A percentile compares a stretch with the other conserved stretches of the same genome.
Conservation (phyloP, 2,797 vertebrate species). For the Malurus splendens region DNA sequence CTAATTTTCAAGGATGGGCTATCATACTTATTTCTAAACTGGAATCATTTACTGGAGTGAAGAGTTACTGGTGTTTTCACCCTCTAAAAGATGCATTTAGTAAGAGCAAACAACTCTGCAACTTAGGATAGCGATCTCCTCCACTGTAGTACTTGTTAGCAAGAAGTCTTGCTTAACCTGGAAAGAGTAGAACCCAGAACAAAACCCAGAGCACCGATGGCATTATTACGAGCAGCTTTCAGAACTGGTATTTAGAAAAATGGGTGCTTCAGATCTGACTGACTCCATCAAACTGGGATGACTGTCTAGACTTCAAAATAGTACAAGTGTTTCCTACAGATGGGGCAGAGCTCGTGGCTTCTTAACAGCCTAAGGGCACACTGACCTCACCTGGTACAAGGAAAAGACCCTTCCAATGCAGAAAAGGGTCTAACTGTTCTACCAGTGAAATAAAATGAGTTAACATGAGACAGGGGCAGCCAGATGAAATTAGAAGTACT, state of each 20-base stretch:
- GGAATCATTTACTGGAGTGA: not conserved
- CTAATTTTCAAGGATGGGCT: not conserved
- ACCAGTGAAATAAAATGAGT: not conserved
- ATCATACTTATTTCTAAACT: not conserved
- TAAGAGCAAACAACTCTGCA: not conserved
- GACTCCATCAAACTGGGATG: not conserved
- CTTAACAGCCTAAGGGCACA: not conserved
- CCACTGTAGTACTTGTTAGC: not conserved
- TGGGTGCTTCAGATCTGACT: not conserved
- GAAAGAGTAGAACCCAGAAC: not conserved
- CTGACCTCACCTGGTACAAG: not conserved
- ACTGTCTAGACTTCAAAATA: not conserved
- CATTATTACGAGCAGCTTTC: not conserved
- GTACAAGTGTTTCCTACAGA: not conserved
- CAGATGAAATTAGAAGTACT: not conserved
- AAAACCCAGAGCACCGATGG: not conserved
- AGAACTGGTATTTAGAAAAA: not conserved
- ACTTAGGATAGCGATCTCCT: not conserved
- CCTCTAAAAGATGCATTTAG: not conserved
- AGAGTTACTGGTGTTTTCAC: not conserved
- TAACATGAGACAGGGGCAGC: not conserved
- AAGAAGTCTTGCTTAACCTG: not conserved
- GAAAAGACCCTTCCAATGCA: not conserved
- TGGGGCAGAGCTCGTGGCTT: not conserved
- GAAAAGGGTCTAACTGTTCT: not conserved